phyloP scores from a whole-genome alignment of 2,113 vertebrate genomes.

The Choloepus hoffmanni region DNA sequence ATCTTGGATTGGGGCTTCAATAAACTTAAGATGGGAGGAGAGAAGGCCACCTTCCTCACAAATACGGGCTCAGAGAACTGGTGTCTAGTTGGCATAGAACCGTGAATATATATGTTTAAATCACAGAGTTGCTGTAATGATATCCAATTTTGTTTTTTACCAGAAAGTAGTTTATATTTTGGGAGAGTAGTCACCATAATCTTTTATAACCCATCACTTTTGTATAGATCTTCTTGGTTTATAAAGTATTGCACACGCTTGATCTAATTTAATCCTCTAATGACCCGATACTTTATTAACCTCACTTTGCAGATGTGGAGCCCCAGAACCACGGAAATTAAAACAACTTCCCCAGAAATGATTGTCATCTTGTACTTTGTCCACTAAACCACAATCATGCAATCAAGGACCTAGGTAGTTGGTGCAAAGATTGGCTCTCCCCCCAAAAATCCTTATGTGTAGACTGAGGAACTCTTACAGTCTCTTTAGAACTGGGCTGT shows the following conservation, averaged over 20 bases:
- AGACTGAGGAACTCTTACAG: background rate
- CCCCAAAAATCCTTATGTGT: background rate
- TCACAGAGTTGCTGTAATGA: background rate
- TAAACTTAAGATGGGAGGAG: background rate
- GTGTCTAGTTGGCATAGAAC: background rate
- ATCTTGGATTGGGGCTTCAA: background rate
- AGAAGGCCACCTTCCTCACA: background rate
- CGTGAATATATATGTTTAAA: background rate
- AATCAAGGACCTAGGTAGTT: background rate
- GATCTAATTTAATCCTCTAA: background rate
- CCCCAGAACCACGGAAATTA: background rate
- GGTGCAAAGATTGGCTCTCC: background rate
- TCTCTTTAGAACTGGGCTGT: background rate
- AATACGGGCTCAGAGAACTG: background rate
- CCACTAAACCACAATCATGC: background rate
- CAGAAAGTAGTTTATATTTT: conserved; percentile 6
- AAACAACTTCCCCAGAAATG: background rate
- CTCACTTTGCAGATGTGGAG: background rate
- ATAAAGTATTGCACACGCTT: background rate
- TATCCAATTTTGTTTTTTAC: conserved; percentile 29
- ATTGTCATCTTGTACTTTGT: background rate
- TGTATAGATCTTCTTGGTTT: background rate
- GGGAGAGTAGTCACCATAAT: conserved; percentile 5
- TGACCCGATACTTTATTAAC: background rate
- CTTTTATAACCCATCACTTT: background rate